These are phyloP conservation scores for Corythucha ciliata DNA, from an alignment of 2,888 invertebrate genomes.

Conservation along the genomic window DNA sequence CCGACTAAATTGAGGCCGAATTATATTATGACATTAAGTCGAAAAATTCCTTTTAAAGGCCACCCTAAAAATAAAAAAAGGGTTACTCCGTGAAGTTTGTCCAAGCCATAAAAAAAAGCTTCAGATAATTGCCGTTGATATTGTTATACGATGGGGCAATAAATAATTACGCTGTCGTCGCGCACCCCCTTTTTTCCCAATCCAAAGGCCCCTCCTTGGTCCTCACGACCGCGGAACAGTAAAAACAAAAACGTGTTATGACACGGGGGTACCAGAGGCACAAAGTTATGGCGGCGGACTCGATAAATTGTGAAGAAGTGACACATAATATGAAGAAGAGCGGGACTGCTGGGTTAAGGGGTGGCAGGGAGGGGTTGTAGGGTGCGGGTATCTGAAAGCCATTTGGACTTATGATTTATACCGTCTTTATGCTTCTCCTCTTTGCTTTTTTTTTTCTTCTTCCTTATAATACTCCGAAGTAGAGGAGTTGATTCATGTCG, in stretches of 20 bases:
- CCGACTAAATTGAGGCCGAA: too few relatives aligned
- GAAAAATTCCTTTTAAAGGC: neutral
- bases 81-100: too few relatives aligned
- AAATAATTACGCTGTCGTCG: constrained; percentile 25
- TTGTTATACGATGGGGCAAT: constrained; percentile 17
- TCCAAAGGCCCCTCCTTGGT: too few relatives aligned
- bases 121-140: constrained; percentile 26
- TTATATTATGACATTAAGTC: constrained; percentile 5
- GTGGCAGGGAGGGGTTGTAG: too few relatives aligned
- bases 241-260: constrained; percentile 22
- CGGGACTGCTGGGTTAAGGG: neutral
- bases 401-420: constrained; percentile 3
- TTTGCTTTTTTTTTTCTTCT: too few relatives aligned
- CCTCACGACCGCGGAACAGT: constrained; percentile 17
- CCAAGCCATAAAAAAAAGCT: too few relatives aligned
- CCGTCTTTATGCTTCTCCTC: neutral
- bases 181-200: too few relatives aligned
- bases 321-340: constrained; percentile 23
- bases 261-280: neutral
- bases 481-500: constrained; percentile 24
- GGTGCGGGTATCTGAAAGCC: constrained; percentile 4
- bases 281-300: constrained; percentile 25
- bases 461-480: constrained; percentile 21
- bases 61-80: constrained; percentile 1
- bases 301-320: constrained; percentile 25